Base-by-base conservation (phyloP, 2,113 vertebrate genomes). In the Solea senegalensis region DNA sequence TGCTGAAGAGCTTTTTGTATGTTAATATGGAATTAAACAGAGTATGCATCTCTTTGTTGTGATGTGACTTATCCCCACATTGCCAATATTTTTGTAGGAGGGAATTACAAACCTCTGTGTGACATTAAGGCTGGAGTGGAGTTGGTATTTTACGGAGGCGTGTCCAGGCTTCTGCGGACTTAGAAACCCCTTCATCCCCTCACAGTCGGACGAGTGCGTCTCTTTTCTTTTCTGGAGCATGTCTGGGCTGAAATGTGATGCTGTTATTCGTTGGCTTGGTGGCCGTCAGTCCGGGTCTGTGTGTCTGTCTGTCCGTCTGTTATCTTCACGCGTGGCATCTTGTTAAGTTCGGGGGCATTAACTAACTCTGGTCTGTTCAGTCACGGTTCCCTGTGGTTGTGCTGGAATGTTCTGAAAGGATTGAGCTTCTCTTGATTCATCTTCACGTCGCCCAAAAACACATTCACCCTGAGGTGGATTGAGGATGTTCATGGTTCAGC, bases 51-150 rank as follows among this genome's bases (percentile, higher is more conserved):
- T 89, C 81, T 86, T 81, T 78, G 76, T 89, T 69, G 88, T 89
- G 65, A 84, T 87, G 85, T 86, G 85, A 89, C 82, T 89, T 88
- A 74, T 84, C 90, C 88, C 78, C 82, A 86, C 86, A 86, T 91
- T 88, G 90, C 88, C 88, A 90, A 90, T 89, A 88, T 88, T 88
- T 88, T 88, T 82, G 64, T 89, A 84, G 74, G 82, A 87, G 82
- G 34, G 90, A 71, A 72, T 74, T 50, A 10, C 76, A 59, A 60
- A 69, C 78, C 81, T 81, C 75, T 53, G 58, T 78, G 40, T 62
- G 72, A 80, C 80, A 11, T 65, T 56, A 44, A 77, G 69, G 61
- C 70, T 78, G 26, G 39, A 57, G 76, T 58, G 60, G 14, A 46
- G 73, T 65, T 71, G 44, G 9, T 45, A 4, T 54, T 61, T 64